phyloP scores from a whole-genome alignment of 2,797 vertebrate species.

The Diceros bicornis region DNA sequence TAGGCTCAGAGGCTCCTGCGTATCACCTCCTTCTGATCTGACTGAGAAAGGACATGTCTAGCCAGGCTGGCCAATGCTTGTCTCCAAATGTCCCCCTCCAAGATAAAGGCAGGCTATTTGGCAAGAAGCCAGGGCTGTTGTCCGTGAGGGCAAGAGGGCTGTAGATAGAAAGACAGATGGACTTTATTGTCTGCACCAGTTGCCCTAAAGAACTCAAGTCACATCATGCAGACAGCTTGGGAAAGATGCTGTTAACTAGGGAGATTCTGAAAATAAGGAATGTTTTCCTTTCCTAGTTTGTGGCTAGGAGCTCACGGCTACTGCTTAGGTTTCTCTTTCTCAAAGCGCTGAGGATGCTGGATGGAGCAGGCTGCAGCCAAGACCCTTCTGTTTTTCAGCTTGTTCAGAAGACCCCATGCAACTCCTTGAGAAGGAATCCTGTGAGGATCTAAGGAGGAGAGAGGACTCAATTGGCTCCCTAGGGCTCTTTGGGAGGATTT shows the following conservation, averaged over 20 bases:
- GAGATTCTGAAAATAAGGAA: background rate
- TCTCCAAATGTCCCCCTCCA: conserved; percentile 68
- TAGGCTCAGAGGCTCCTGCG: conserved; percentile 66
- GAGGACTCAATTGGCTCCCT: background rate
- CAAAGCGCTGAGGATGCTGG: background rate
- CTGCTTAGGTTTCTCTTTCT: background rate
- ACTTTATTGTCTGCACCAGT: conserved; percentile 6
- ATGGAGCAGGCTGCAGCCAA: background rate
- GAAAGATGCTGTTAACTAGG: background rate
- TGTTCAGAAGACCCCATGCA: background rate
- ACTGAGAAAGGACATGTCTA: conserved; percentile 44
- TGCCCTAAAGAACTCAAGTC: background rate
- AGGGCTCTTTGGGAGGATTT: background rate
- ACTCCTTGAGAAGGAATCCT: conserved; percentile 53
- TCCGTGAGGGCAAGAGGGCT: background rate
- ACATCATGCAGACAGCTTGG: background rate
- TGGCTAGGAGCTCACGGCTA: background rate
- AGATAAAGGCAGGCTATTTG: conserved; percentile 79
- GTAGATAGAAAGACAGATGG: conserved; percentile 69
- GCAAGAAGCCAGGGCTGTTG: conserved; percentile 66
- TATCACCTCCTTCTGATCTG: background rate
- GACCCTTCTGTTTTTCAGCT: background rate
- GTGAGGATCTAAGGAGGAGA: background rate
- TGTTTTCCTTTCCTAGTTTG: background rate
- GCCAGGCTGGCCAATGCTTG: conserved; percentile 59